A percentile compares a stretch with the other conserved stretches of the same genome.
phyloP scores from a whole-genome alignment of 2,797 vertebrate genomes.

The Sciurus carolinensis region DNA sequence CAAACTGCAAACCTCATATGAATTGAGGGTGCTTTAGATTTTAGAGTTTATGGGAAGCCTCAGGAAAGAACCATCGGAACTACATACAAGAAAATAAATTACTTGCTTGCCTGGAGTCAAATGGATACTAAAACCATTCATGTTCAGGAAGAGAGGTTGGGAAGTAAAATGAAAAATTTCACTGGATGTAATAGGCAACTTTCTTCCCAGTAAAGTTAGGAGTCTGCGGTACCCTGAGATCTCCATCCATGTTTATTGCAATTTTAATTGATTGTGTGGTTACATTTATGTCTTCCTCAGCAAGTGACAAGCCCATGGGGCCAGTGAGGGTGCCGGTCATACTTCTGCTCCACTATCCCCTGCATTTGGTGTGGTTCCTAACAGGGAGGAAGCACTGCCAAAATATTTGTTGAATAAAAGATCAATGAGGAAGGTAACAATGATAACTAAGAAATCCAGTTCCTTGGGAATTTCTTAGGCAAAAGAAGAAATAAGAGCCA shows the following conservation, averaged over 20 bases:
- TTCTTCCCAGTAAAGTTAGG: neutral
- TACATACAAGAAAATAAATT: neutral
- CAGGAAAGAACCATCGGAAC: conserved; percentile 38
- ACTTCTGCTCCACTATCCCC: neutral
- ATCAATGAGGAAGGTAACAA: neutral
- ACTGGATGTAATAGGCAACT: neutral
- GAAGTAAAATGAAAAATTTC: neutral
- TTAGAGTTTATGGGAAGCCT: conserved; percentile 49
- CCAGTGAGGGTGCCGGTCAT: neutral
- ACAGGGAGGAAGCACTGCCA: neutral
- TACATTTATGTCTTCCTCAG: neutral
- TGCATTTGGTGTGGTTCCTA: neutral
- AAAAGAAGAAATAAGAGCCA: conserved; percentile 45
- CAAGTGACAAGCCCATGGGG: neutral
- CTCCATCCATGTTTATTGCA: neutral
- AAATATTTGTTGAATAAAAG: neutral
- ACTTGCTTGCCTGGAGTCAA: neutral
- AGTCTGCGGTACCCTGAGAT: neutral
- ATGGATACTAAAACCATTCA: neutral
- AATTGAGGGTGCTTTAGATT: conserved; percentile 24
- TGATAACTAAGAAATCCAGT: conserved; percentile 16
- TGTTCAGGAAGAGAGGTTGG: conserved; percentile 16
- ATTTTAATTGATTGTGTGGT: neutral
- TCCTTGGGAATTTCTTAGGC: conserved; percentile 13
- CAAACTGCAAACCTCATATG: conserved; percentile 36